A percentile compares a stretch with the other conserved stretches of the same genome.
phyloP scores from a whole-genome alignment of 37 sponge, comb jelly and placozoan genomes.

The Cliona cf. orientalis region DNA sequence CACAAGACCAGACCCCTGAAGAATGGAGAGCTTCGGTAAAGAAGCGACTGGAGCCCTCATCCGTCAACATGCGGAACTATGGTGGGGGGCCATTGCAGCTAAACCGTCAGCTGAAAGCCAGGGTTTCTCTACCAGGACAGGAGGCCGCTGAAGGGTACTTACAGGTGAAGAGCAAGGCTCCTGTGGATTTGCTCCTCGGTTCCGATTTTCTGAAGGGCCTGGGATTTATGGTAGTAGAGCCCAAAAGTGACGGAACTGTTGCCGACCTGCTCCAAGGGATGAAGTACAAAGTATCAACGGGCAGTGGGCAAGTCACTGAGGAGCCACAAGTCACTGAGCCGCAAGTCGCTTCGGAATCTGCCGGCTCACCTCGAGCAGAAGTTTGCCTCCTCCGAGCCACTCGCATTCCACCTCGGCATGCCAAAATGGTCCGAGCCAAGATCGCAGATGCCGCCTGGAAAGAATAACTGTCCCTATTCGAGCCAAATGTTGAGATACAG shows the following conservation, averaged over 20 bases:
- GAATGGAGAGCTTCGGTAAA: slow-evolving; percentile 2
- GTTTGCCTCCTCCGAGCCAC: slow-evolving; percentile 45
- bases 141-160: slow-evolving; percentile 7
- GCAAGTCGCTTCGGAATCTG: not conserved
- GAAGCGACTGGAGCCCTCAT: slow-evolving; percentile 4
- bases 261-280: not conserved
- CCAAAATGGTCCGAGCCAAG: slow-evolving; percentile 12
- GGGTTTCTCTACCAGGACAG: not conserved
- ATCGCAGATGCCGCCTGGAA: not conserved
- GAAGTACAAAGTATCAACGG: not conserved
- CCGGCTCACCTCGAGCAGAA: not conserved
- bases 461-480: slow-evolving; percentile 14
- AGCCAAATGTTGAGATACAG: not conserved
- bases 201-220: slow-evolving; percentile 50
- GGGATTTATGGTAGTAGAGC: slow-evolving; percentile 25
- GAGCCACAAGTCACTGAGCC: not conserved
- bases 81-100: slow-evolving; percentile 36
- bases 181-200: slow-evolving; percentile 42
- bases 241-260: not conserved
- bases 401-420: slow-evolving; percentile 25
- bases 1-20: not conserved
- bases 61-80: slow-evolving; percentile 39
- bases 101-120: slow-evolving; percentile 29
- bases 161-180: slow-evolving; percentile 53
- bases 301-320: not conserved